These are phyloP conservation scores for Scyliorhinus canicula DNA, from an alignment of 2,797 vertebrate genomes.

Conservation along the genomic window DNA sequence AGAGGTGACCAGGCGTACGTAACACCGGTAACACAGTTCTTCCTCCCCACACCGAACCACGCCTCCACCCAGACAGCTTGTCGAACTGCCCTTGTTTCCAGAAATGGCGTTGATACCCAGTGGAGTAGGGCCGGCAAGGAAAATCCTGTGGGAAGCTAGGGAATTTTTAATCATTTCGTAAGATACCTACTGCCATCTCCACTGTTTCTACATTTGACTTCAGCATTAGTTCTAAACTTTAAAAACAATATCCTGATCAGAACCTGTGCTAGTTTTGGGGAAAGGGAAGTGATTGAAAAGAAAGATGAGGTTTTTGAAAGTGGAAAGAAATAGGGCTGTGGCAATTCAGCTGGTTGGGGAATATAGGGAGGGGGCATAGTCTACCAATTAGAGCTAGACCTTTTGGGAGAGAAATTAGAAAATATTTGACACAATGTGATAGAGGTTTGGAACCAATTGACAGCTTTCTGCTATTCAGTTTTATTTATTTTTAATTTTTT, in stretches of 20 bases:
- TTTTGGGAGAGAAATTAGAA: background rate
- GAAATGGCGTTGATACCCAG: background rate
- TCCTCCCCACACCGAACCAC: background rate
- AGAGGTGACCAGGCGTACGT: no score
- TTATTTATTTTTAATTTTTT: no score
- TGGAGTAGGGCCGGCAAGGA: background rate
- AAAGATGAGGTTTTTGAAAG: background rate
- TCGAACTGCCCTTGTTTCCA: background rate
- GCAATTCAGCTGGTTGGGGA: background rate
- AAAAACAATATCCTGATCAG: background rate
- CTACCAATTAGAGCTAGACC: background rate
- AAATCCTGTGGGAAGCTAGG: background rate
- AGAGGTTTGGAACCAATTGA: background rate
- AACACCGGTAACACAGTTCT: background rate
- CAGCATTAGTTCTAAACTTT: no score
- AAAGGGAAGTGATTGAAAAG: background rate
- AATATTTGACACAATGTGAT: background rate
- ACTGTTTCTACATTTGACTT: no score
- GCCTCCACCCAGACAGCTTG: background rate
- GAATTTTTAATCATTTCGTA: background rate
- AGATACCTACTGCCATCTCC: background rate
- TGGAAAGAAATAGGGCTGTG: background rate
- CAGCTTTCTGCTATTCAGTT: no score
- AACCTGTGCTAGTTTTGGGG: background rate
- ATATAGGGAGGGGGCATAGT: background rate